Percentiles rank a stretch among this genome's conserved stretches.
phyloP scores from a whole-genome alignment of 2,888 invertebrate genomes.

The Blastobasis lacticolella region DNA sequence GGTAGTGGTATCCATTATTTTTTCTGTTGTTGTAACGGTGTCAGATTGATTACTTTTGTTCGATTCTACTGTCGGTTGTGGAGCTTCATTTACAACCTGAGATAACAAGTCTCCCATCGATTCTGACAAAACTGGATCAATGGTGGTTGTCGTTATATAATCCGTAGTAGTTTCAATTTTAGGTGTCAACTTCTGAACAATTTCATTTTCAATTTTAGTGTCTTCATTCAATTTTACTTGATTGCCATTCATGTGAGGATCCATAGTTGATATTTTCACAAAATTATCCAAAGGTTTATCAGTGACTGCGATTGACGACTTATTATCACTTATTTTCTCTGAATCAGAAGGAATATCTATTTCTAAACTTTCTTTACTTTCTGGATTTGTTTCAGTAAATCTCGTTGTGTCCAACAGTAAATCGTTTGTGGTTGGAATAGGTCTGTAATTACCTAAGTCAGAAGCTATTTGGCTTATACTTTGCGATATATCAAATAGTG shows the following conservation, averaged over 20 bases:
- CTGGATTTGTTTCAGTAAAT: slow-evolving; percentile 35
- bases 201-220: slow-evolving; percentile 4
- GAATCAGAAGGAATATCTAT: slow-evolving; percentile 48
- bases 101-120: slow-evolving; percentile 67
- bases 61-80: slow-evolving; percentile 28
- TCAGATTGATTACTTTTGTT: slow-evolving; percentile 9
- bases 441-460: slow-evolving; percentile 51
- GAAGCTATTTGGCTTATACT: slow-evolving; percentile 70
- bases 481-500: slow-evolving; percentile 60
- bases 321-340: slow-evolving; percentile 22
- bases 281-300: slow-evolving; percentile 38
- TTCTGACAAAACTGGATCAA: slow-evolving; percentile 56
- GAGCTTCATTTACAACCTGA: slow-evolving; percentile 55
- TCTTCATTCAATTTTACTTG: slow-evolving; percentile 8
- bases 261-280: slow-evolving; percentile 55
- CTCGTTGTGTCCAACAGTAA: slow-evolving; percentile 45
- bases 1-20: slow-evolving; percentile 21
- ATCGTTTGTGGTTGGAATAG: slow-evolving; percentile 47
- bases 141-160: slow-evolving; percentile 30
- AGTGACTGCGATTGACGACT: slow-evolving; percentile 11
- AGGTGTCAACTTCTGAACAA: slow-evolving; percentile 14
- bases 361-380: slow-evolving; percentile 61
- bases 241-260: slow-evolving; percentile 25
- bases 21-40: slow-evolving; percentile 26
- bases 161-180: slow-evolving; percentile 17